Conservation (phyloP, 2,888 invertebrate genomes). For the Coremacera marginata region DNA sequence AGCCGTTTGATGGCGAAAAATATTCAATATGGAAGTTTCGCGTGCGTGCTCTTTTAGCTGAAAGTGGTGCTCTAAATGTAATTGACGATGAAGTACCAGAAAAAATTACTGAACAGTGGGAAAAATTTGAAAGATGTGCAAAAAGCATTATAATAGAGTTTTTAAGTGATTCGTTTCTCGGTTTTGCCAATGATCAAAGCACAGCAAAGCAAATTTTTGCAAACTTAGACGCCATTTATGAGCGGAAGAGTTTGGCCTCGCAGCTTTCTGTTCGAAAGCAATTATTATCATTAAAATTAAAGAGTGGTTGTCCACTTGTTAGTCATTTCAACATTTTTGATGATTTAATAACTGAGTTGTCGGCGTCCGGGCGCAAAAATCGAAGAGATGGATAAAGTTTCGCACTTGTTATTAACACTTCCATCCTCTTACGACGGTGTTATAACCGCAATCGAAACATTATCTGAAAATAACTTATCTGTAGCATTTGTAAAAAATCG, state of each 20-base stretch:
- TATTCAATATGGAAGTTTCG: constrained; percentile 35
- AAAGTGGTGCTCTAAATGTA: constrained; percentile 28
- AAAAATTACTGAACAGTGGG: constrained; percentile 30
- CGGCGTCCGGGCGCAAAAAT: constrained; percentile 43
- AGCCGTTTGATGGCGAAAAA: no score
- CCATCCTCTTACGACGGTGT: constrained; percentile 39
- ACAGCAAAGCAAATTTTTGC: constrained; percentile 42
- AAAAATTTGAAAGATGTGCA: constrained; percentile 37
- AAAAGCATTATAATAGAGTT: constrained; percentile 42
- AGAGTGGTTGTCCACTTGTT: constrained; percentile 30
- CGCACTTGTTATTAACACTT: constrained; percentile 41
- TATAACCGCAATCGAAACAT: not conserved
- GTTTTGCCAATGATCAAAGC: constrained; percentile 35
- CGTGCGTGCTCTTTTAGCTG: constrained; percentile 33
- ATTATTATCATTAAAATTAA: constrained; percentile 39
- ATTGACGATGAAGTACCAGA: constrained; percentile 30
- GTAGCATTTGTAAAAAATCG: not conserved
- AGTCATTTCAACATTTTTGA: constrained; percentile 46
- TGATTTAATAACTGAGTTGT: constrained; percentile 43
- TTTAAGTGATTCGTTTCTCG: constrained; percentile 42
- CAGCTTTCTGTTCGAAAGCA: constrained; percentile 42
- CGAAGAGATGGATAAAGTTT: constrained; percentile 44
- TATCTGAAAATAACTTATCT: not conserved
- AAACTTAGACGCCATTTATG: constrained; percentile 42
- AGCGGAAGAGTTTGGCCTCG: constrained; percentile 43